Conservation (phyloP, 1,140 invertebrate species). For the Zaprionus davidi region DNA sequence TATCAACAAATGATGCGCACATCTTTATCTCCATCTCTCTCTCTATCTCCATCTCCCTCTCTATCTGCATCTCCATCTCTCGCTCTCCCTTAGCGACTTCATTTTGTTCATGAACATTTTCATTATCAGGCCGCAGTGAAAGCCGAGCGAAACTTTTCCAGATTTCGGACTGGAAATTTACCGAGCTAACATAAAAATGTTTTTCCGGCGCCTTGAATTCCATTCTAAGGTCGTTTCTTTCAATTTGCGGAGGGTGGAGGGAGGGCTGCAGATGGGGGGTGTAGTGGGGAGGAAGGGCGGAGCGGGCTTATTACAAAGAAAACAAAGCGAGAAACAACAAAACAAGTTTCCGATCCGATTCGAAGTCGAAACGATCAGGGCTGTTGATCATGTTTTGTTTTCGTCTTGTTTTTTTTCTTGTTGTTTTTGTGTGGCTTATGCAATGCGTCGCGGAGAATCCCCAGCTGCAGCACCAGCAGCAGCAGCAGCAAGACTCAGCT, state of each 20-base stretch:
- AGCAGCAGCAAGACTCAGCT: background rate
- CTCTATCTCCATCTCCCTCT: background rate
- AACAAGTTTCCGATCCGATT: slow-evolving; percentile 32
- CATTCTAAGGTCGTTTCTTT: slow-evolving; percentile 68
- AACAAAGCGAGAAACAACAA: slow-evolving; percentile 22
- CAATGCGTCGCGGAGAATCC: slow-evolving; percentile 27
- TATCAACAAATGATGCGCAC: background rate
- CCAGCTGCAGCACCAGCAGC: slow-evolving; percentile 5
- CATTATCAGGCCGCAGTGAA: slow-evolving; percentile 11
- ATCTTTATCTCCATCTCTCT: background rate
- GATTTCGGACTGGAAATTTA: slow-evolving; percentile 58
- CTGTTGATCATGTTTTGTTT: slow-evolving; percentile 21
- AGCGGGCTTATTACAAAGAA: slow-evolving; percentile 1
- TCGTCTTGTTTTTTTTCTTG: slow-evolving; percentile 12
- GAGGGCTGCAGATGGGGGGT: background rate
- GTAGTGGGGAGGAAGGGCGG: background rate
- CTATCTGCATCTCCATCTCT: background rate
- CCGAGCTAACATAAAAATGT: slow-evolving; percentile 21
- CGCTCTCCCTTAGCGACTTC: background rate
- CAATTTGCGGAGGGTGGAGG: background rate
- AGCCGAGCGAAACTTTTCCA: slow-evolving; percentile 22
- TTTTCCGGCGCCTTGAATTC: slow-evolving; percentile 65
- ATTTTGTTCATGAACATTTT: slow-evolving; percentile 5
- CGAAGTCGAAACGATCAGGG: slow-evolving; percentile 23
- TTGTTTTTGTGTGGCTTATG: slow-evolving; percentile 35